phyloP scores from a whole-genome alignment of 2,113 vertebrate species.

The Pao palembangensis region DNA sequence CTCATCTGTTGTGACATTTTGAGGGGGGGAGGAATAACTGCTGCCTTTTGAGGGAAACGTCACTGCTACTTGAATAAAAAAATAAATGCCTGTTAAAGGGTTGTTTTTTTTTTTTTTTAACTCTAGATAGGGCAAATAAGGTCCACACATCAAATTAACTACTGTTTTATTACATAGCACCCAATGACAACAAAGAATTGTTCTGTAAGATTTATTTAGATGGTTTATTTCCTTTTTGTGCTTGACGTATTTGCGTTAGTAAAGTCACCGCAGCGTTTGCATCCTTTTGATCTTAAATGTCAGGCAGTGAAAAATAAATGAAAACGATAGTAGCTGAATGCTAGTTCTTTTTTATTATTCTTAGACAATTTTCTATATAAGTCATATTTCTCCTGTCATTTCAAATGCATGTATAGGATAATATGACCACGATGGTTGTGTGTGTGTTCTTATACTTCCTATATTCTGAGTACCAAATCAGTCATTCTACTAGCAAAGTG shows the following conservation, averaged over 20 bases:
- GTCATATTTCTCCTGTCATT: conserved; percentile 10
- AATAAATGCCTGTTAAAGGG: too few species aligned
- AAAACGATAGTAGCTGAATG: conserved; percentile 36
- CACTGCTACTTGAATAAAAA: too few species aligned
- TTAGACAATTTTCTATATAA: conserved; percentile 37
- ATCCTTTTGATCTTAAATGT: conserved; percentile 57
- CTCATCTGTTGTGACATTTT: conserved; percentile 62
- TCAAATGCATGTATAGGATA: too few species aligned
- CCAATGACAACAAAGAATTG: conserved; percentile 4
- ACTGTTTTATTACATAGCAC: not conserved
- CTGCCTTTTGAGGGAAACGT: not conserved
- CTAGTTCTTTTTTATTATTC: conserved; percentile 30
- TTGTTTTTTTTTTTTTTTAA: too few species aligned
- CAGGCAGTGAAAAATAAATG: conserved; percentile 33
- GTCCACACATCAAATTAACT: conserved; percentile 6
- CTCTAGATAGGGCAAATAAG: not conserved
- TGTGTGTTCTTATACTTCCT: not conserved
- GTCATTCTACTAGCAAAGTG: too few species aligned
- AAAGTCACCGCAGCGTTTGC: conserved; percentile 27
- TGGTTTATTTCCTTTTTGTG: conserved; percentile 1
- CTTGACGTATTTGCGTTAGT: conserved; percentile 12
- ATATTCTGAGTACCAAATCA: too few species aligned
- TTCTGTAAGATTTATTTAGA: conserved; percentile 17
- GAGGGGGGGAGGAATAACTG: conserved; percentile 16
- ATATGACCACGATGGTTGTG: not conserved